A percentile compares a stretch with the other conserved stretches of the same genome.
phyloP scores from a whole-genome alignment of 2,113 vertebrate species.

The Holacanthus passer region DNA sequence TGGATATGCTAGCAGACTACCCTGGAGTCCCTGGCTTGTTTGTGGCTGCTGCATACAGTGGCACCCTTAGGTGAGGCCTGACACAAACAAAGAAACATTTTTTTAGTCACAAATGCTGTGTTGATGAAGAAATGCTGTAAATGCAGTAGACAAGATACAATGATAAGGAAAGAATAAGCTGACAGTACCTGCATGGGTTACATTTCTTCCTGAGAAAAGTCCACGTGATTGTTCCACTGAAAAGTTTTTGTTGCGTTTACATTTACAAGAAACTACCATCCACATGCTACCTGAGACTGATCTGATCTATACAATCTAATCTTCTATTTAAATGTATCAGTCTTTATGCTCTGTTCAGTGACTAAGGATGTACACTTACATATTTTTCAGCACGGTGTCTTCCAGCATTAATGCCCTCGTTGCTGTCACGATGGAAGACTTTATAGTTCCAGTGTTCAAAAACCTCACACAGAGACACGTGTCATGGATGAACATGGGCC shows the following conservation, averaged over 20 bases:
- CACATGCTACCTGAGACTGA: background rate
- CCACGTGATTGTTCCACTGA: background rate
- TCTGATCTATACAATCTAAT: background rate
- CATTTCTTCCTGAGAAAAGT: background rate
- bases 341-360: background rate
- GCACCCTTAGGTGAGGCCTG: conserved; percentile 92
- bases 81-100: conserved; percentile 1
- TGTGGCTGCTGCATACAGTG: conserved; percentile 96
- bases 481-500: conserved; percentile 90
- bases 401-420: conserved; percentile 94
- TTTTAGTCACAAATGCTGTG: background rate
- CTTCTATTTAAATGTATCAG: background rate
- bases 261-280: background rate
- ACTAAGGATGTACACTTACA: conserved; percentile 6
- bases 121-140: background rate
- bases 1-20: conserved; percentile 91
- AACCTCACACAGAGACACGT: conserved; percentile 84
- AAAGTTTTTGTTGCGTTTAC: background rate
- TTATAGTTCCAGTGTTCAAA: conserved; percentile 83
- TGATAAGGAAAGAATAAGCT: background rate
- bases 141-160: background rate
- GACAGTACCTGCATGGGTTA: background rate
- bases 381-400: conserved; percentile 89
- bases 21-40: conserved; percentile 96
- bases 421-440: conserved; percentile 92